Base-by-base conservation (phyloP, 2,888 invertebrate genomes). In the Tinea trinotella region DNA sequence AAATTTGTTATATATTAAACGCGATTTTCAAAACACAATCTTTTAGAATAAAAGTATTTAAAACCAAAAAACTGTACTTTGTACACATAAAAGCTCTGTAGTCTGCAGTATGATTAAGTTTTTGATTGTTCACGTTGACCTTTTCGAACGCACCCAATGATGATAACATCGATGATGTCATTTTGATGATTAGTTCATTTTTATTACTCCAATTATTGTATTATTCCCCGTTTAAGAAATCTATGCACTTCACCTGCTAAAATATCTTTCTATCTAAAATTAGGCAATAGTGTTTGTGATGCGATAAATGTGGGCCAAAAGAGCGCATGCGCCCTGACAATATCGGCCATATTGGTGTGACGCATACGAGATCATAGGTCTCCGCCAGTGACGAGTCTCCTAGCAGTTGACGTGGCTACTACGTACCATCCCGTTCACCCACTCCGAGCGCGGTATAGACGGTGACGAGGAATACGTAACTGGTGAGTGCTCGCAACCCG, bases 401-500 rank as follows among this genome's bases (percentile, higher is more conserved):
- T 90, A 90, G 90, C 90, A 91, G 92, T 93, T 93, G 93, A 93
- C 93, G 93, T 93, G 92, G 92, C 92, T 92, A 90, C 92, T 94
- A 94, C 94, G 94, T 94, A 94, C 92, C 90, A 91, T 91, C 91
- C 90, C 91, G 90, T 91, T 93, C 93, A 92, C 93, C 94, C 94
- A 94, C 92, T 94, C 93, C 92, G 92, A 92, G 92, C 91, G 92
- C 93, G 91, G 93, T 92, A 93, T 92, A 93, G 90, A 91, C 92
- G 91, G 93, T 94, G 94, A 94, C 94, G 94, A 94, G 92, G 92
- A 93, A 93, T 93, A 93, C 94, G 94, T 94, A 94, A 94, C 93
- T 91, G 92, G 92, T 92, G 92, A 92, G 92, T 92, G 90, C 90
- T 89, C 77, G 76, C 75, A 74, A 36, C 53, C 66, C 67, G 82